Evolutionary conservation across 2,797 vertebrate genomes (phyloP), one percentile per base, ranked within the genome.

Genomic region (Thaleichthys pacificus): DNA sequence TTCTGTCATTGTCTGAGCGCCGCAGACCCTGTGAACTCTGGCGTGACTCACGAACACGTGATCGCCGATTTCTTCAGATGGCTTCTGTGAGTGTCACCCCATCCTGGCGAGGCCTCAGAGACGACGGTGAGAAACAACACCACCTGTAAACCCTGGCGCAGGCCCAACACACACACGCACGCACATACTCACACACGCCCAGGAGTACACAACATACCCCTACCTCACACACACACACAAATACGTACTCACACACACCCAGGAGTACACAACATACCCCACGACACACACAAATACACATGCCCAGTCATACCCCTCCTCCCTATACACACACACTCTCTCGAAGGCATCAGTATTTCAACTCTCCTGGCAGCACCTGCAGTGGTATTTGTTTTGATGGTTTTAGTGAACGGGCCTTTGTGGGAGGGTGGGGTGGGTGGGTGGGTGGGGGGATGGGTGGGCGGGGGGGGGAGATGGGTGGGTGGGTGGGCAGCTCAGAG

Each of bases 341-440:
- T 70, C 69, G 28, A 35, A 35, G 75, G 76, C 73, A 82, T 62
- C 79, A 77, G 68, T 77, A 79, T 77, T 82, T 84, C 77, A 82
- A 82, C 82, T 75, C 82, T 84, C 73, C 61, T 78, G 77, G 71
- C 82, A 78, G 54, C 66, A 71, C 79, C 66, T 68, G 54, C 78
- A 66, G 72, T 82, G 76, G 78, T 85, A 90, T 91, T 91, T 89
- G 87, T 91, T 91, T 88, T 86, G 83, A 84, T 79, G 80, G 73
- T 80, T 42, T 42, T 12, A 42, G 38, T 42, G 9, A 42, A 42
- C 38, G 38, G 38, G 38, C 38, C 1, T 42, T 42, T 12, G 38
- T 58, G 56, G n/a, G 15, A n/a, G 56, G n/a, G 19, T 28, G 38
- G 62, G 64, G 64, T 24, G 22, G 42, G 12, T 47, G 21, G 5